Conservation (phyloP, 2,888 invertebrate genomes). For the Dioctria linearis region DNA sequence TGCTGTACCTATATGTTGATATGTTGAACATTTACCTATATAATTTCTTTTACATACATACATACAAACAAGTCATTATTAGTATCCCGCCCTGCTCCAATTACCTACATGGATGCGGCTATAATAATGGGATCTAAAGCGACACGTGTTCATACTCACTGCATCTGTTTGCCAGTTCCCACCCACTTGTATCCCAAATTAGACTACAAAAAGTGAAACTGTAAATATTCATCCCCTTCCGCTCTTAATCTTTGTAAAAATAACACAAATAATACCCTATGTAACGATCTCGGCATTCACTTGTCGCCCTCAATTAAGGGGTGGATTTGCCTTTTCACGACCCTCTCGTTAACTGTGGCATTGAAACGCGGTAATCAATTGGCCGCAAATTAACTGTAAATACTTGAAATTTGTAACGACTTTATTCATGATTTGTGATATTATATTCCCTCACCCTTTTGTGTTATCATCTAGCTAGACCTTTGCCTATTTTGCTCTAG, state of each 20-base stretch:
- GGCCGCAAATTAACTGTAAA: conserved; percentile 47
- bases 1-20: too few species aligned
- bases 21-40: too few species aligned
- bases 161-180: conserved; percentile 4
- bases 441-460: too few species aligned
- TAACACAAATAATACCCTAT: conserved; percentile 2
- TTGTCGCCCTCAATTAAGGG: conserved; percentile 3
- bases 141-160: conserved; percentile 34
- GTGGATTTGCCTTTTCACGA: conserved; percentile 23
- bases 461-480: too few species aligned
- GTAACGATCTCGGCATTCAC: neutral
- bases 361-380: conserved; percentile 50
- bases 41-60: too few species aligned
- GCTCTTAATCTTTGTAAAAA: neutral
- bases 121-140: neutral
- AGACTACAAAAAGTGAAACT: conserved; percentile 45
- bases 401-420: conserved; percentile 48
- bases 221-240: conserved; percentile 20
- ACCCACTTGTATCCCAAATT: conserved; percentile 20
- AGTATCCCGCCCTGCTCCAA: neutral
- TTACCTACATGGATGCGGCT: neutral
- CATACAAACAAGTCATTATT: conserved; percentile 3
- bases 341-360: conserved; percentile 40
- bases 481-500: too few species aligned
- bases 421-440: neutral